These are phyloP conservation scores for Hyalella azteca DNA, from an alignment of 2,888 invertebrate species.

Conservation along the genomic window DNA sequence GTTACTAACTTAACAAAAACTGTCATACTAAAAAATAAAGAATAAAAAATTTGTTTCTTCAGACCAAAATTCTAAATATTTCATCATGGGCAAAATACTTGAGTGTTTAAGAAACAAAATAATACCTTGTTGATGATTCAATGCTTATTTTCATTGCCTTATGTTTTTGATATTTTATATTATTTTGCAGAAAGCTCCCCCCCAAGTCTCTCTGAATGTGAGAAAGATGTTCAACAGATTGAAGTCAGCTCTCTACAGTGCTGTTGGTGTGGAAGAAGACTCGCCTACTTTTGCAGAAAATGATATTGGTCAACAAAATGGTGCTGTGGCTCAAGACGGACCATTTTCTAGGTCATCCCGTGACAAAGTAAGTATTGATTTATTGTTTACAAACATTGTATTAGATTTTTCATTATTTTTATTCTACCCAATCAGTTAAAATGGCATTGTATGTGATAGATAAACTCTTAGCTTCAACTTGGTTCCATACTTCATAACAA, in stretches of 20 bases:
- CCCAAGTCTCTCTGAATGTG: too few species aligned
- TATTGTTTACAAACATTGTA: neutral
- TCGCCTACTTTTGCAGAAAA: constrained; percentile 29
- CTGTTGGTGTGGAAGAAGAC: constrained; percentile 52
- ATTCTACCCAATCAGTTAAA: neutral
- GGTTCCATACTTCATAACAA: too few species aligned
- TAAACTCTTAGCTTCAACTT: neutral
- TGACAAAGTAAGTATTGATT: constrained; percentile 43
- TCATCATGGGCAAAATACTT: too few species aligned
- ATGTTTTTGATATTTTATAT: too few species aligned
- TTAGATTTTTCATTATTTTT: neutral
- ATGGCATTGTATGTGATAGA: neutral
- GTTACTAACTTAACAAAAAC: too few species aligned
- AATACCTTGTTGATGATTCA: too few species aligned
- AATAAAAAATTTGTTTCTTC: too few species aligned
- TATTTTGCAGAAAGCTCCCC: too few species aligned
- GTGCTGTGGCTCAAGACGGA: constrained; percentile 6
- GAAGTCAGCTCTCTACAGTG: constrained; percentile 58
- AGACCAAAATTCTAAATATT: too few species aligned
- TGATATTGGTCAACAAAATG: constrained; percentile 14
- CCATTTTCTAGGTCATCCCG: constrained; percentile 6
- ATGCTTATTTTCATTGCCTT: too few species aligned
- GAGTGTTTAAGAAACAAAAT: too few species aligned
- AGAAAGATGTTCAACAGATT: constrained; percentile 58
- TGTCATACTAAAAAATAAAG: too few species aligned